Evolutionary conservation across 2,888 invertebrate genomes (phyloP), one percentile per base, ranked within the genome.

Genomic region (Hemistola chrysoprasaria): DNA sequence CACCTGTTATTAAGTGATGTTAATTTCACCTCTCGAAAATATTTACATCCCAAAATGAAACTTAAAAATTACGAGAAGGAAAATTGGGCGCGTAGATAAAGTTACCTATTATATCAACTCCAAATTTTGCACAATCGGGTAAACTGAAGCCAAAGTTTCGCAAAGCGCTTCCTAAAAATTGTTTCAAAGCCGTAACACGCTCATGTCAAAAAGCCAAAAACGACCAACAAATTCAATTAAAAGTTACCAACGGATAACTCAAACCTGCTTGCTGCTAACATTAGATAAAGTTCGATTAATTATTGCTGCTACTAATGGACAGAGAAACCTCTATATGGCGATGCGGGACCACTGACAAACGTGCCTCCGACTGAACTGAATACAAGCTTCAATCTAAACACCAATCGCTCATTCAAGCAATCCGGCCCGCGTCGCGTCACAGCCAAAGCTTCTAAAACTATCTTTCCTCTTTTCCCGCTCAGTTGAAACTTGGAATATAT

Each of bases 151-250:
- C 44, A 64, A 74, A 58, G 41, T 65, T 62, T 64, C 59, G 33
- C 43, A 52, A 67, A 72, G 65, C 65, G 63, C 67, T 65, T 64
- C 66, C 65, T 65, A 74, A 78, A 78, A 76, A 78, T 73, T 70
- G 63, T 74, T 74, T 57, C 46, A 62, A 66, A 69, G 56, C 72
- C 65, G 60, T 71, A 76, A 71, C 68, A 65, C 60, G 66, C 55
- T 62, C 59, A 54, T 66, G 71, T 78, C 77, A 81, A 79, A 82
- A 81, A 78, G 76, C 71, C 71, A 77, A 79, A 82, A 80, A 77
- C 77, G 65, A 71, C 71, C 59, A 73, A 64, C 78, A 74, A 80
- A 81, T 85, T 84, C 81, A 86, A 86, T 86, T 85, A 85, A 85
- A 87, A 87, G 71, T 87, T 87, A 69, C 53, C 65, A 51, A 61